Evolutionary conservation across 2,113 vertebrate species (phyloP), one percentile per base, ranked within the genome.

Genomic region (Equus przewalskii): DNA sequence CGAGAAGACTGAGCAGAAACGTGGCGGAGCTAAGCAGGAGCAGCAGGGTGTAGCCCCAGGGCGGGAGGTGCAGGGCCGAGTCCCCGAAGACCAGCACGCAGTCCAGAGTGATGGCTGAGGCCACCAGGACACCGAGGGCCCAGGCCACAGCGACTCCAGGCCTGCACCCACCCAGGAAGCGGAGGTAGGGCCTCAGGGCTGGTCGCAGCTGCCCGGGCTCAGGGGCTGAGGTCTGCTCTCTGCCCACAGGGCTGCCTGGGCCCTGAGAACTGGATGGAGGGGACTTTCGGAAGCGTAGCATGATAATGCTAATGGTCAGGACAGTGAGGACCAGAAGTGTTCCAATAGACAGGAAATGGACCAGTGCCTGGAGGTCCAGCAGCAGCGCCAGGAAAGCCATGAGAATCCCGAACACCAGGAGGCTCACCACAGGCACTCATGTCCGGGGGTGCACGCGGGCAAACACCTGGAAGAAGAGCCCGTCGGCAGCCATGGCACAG

Each of bases 271-370:
- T 24, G 95, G 86, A 95, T 1, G 22, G 49, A 92, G 99, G 99
- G 33, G 98, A 98, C 16, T 99, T 99, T 98, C 99, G 99, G 98
- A 99, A 99, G 58, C 99, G 99, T 46, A 99, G 98, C 81, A 99
- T 99, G 0, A 99, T 99, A 79, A 99, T 86, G 62, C 99, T 99
- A 0, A 99, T 99, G 0, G 99, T 99, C 92, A 99, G 99, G 0
- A 99, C 99, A 78, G 99, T 99, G 98, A 99, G 99, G 28, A 99
- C 99, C 97, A 99, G 98, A 81, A 99, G 99, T 0, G 99, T 99
- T 76, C 99, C 99, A 0, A 99, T 99, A 97, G 99, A 99, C 56
- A 99, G 98, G 98, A 99, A 99, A 99, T 99, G 99, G 72, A 99
- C 99, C 96, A 99, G 97, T 0, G 99, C 99, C 90, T 99, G 99